A percentile compares a stretch with the other conserved stretches of the same genome.
phyloP scores from a whole-genome alignment of 2,888 invertebrate genomes.

The Xiphydria camelus region DNA sequence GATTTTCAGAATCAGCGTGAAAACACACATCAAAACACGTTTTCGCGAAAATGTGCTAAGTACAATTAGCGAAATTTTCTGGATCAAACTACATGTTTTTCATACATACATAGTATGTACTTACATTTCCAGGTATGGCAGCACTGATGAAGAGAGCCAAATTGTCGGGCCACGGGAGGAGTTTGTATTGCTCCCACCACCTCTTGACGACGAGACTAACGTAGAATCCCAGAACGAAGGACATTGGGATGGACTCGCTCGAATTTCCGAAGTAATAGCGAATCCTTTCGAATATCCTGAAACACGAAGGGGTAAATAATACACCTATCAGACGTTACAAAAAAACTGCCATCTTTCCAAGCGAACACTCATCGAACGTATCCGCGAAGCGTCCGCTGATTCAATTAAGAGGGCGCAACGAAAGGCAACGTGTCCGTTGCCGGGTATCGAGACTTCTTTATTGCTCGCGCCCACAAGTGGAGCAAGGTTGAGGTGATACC shows the following conservation, averaged over 20 bases:
- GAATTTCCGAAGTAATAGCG: conserved; percentile 85
- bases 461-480: conserved; percentile 16
- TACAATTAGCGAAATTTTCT: too few species aligned
- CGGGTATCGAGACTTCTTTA: too few species aligned
- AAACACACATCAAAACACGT: too few species aligned
- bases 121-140: conserved; percentile 87
- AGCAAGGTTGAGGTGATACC: conserved; percentile 20
- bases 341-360: too few species aligned
- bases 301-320: conserved; percentile 51
- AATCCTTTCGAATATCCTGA: conserved; percentile 86
- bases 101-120: conserved; percentile 55
- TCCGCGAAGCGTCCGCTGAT: too few species aligned
- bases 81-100: too few species aligned
- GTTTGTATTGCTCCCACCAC: conserved; percentile 95
- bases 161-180: conserved; percentile 93
- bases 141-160: conserved; percentile 89
- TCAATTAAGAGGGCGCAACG: too few species aligned
- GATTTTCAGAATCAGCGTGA: too few species aligned
- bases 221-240: conserved; percentile 94
- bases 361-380: too few species aligned
- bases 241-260: conserved; percentile 90
- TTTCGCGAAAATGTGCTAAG: too few species aligned
- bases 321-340: too few species aligned
- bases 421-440: too few species aligned
- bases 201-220: conserved; percentile 88